Evolutionary conservation across 2,113 vertebrate species (phyloP).

Genomic region (Pelecanoides urinatrix): DNA sequence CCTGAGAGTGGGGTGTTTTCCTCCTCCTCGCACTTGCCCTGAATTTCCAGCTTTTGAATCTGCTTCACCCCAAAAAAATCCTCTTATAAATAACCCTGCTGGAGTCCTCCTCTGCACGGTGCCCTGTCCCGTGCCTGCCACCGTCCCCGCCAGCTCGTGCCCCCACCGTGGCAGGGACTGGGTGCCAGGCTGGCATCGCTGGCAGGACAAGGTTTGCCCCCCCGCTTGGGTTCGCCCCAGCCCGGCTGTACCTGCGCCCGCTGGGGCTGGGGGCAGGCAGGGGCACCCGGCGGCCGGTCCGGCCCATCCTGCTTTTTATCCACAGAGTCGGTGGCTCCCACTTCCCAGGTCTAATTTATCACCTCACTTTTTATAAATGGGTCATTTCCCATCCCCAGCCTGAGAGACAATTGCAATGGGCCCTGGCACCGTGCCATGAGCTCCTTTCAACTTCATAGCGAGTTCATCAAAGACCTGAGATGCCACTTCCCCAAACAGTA

Average conservation of each 20-base stretch:
- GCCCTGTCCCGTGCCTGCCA: neutral
- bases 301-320: conserved; percentile 24
- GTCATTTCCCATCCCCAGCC: conserved; percentile 48
- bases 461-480: conserved; percentile 61
- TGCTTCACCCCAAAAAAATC: neutral
- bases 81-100: neutral
- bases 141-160: accelerated
- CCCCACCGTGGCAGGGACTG: accelerated
- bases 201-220: neutral
- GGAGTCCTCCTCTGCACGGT: neutral
- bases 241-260: neutral
- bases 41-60: neutral
- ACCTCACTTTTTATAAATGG: conserved; percentile 34
- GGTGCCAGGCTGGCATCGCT: neutral
- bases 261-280: neutral
- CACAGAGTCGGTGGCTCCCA: neutral
- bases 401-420: conserved; percentile 3
- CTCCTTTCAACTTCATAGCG: conserved; percentile 41
- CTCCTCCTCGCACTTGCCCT: neutral
- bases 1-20: accelerated
- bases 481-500: conserved; percentile 66
- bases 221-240: accelerated
- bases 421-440: neutral
- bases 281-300: accelerated
- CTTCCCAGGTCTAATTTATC: conserved; percentile 54